Evolutionary conservation across 1,140 invertebrate genomes (phyloP).

Genomic region (Parapsyche elsis): DNA sequence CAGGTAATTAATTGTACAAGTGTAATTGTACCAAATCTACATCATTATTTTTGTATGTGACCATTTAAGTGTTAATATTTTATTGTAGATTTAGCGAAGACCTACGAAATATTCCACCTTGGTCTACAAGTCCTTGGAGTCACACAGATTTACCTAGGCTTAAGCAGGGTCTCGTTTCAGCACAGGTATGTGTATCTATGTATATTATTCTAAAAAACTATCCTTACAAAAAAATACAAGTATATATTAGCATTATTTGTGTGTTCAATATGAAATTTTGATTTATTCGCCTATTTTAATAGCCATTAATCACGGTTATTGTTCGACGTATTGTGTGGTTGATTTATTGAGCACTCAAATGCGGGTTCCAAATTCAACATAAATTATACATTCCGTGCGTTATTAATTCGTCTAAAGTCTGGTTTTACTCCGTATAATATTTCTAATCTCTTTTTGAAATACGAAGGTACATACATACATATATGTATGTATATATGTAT

Average conservation of each 20-base stretch:
- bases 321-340: slow-evolving; percentile 11
- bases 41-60: background rate
- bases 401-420: background rate
- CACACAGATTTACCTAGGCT: slow-evolving; percentile 82
- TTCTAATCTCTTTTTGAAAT: too few relatives aligned
- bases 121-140: slow-evolving; percentile 75
- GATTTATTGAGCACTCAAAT: background rate
- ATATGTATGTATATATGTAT: background rate
- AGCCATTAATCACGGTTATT: slow-evolving; percentile 3
- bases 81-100: slow-evolving; percentile 68
- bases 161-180: slow-evolving; percentile 77
- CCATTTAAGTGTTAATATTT: background rate
- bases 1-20: slow-evolving; percentile 63
- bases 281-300: slow-evolving; percentile 9
- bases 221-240: background rate
- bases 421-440: background rate
- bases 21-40: background rate
- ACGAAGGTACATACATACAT: too few relatives aligned
- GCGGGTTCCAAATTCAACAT: background rate
- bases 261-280: background rate
- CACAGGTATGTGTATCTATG: slow-evolving; percentile 73
- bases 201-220: background rate
- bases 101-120: slow-evolving; percentile 74
- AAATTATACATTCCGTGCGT: background rate
- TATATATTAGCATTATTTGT: too few relatives aligned